Evolutionary conservation across 2,113 vertebrate genomes (phyloP), one percentile per base, ranked within the genome.

Genomic region (Centropristis striata): DNA sequence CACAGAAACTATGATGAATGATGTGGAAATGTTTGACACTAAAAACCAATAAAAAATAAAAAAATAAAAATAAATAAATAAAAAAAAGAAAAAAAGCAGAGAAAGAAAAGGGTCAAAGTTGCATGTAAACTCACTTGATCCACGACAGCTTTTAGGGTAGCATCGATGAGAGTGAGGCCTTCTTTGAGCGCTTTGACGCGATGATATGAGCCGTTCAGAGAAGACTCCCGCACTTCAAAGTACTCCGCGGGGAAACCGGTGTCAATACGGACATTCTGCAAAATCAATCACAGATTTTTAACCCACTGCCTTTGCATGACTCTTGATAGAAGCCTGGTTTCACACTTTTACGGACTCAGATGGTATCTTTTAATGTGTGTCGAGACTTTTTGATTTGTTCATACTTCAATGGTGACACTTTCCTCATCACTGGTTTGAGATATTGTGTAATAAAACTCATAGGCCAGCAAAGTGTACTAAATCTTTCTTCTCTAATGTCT

Each of bases 161-260:
- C 97, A 46, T 94, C 88, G n/a, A 99, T 95, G 36, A 93, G 4
- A 0, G 95, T 96, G 32, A 97, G 96, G 23, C 98, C 97, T 0
- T 92, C 94, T 87, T 92, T 96, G 4, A 95, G 78, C 0, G 96
- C 94, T 90, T 83, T 95, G 77, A 99, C 93, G 0, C 83, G 90
- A 79, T 99, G 96, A 71, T 98, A 95, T 0, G 98, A 98, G 36
- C 98, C 98, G 50, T 99, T 99, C 81, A 94, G 47, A 66, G 98
- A 98, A 0, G 97, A 97, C 1, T 95, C 81, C 66, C 97, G 81
- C 44, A 97, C 89, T 79, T 96, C 93, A 82, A 99, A 98, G 86
- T 96, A 96, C 44, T 96, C 96, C 0, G 20, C 36, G 14, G 96
- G 95, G 67, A 99, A 94, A 23, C 57, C 44, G 0, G 95, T 81